Conservation (phyloP, 1,140 invertebrate genomes). For the Panagrolaimus sp. region DNA sequence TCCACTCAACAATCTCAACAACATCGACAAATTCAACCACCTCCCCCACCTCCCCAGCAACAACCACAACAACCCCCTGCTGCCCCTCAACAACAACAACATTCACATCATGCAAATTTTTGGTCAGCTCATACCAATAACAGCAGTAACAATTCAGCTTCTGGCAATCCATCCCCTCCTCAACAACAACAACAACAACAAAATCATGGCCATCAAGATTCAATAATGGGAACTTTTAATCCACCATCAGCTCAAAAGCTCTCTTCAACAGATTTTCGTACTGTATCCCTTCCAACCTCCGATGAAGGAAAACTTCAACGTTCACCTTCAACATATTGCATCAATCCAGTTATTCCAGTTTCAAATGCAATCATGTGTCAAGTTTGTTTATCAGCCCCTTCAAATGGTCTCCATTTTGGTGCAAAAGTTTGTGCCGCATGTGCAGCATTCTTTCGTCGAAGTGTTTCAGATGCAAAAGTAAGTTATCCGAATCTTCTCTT, state of each 20-base stretch:
- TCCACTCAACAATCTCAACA: background rate
- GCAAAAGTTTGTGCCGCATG: constrained; percentile 37
- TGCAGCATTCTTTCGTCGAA: constrained; percentile 40
- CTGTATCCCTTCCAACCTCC: background rate
- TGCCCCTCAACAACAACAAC: too few relatives aligned
- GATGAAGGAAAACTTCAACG: too few relatives aligned
- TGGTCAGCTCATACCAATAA: too few relatives aligned
- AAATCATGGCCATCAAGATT: too few relatives aligned
- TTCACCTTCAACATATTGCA: too few relatives aligned
- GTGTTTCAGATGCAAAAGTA: constrained; percentile 34
- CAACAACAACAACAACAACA: too few relatives aligned
- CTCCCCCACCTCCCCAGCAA: background rate
- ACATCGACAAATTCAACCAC: background rate
- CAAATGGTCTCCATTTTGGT: constrained; percentile 40
- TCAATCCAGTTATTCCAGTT: background rate
- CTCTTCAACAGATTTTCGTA: constrained; percentile 3
- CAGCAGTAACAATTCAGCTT: too few relatives aligned
- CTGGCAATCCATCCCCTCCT: too few relatives aligned
- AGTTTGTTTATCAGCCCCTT: constrained; percentile 33
- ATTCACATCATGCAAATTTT: too few relatives aligned
- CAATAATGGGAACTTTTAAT: too few relatives aligned
- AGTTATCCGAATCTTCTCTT: too few relatives aligned
- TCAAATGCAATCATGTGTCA: constrained; percentile 1
- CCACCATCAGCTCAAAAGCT: too few relatives aligned
- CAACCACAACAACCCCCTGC: background rate